These are phyloP conservation scores for Machimus rusticus DNA, from an alignment of 2,888 invertebrate species.

Conservation along the genomic window DNA sequence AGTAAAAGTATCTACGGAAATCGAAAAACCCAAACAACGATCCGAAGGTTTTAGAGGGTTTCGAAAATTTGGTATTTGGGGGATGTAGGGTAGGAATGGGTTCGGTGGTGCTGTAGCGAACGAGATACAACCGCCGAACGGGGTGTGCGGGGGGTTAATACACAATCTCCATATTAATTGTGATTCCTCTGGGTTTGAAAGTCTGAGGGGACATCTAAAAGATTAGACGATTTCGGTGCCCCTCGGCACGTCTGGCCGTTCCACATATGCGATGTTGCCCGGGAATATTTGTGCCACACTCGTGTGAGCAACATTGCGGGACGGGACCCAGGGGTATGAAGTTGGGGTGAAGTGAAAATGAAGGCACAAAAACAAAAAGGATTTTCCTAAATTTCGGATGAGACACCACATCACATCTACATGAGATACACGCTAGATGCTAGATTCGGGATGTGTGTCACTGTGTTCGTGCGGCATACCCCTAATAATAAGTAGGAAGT, in stretches of 20 bases:
- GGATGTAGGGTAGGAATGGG: not conserved
- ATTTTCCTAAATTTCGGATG: conserved; percentile 23
- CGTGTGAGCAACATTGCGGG: not conserved
- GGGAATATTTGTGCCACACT: not conserved
- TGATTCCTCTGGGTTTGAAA: conserved; percentile 44
- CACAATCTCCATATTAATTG: conserved; percentile 48
- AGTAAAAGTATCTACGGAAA: conserved; percentile 14
- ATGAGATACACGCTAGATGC: not conserved
- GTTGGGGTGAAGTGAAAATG: conserved; percentile 6
- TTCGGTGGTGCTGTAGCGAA: not conserved
- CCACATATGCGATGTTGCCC: not conserved
- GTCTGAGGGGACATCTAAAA: conserved; percentile 47
- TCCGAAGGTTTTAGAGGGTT: conserved; percentile 30
- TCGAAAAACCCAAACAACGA: conserved; percentile 39
- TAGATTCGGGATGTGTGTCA: not conserved
- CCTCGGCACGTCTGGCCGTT: not conserved
- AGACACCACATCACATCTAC: not conserved
- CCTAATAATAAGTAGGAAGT: conserved; percentile 39
- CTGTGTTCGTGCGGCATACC: conserved; percentile 3
- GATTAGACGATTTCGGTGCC: conserved; percentile 42
- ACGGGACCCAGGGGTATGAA: not conserved
- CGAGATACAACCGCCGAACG: not conserved
- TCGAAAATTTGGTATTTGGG: not conserved
- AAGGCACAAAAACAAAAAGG: conserved; percentile 35
- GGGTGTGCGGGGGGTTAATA: conserved; percentile 43